Conservation (phyloP, 2,888 invertebrate genomes). For the Amorpha juglandis region DNA sequence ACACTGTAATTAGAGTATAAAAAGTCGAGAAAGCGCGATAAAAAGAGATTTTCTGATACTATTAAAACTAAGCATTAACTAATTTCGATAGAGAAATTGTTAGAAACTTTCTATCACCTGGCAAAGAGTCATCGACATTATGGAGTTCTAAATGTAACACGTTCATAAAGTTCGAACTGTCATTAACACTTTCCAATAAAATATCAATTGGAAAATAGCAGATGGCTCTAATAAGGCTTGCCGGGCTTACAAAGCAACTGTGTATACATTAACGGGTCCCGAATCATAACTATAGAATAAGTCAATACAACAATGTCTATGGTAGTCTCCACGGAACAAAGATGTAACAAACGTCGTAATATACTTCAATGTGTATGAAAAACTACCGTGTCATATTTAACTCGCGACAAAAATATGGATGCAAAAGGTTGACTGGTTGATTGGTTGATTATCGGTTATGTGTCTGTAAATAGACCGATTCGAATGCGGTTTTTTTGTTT, state of each 20-base stretch:
- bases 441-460: no score
- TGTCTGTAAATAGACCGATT: no score
- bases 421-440: no score
- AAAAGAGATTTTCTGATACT: conserved; percentile 30
- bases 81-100: conserved; percentile 22
- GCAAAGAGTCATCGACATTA: conserved; percentile 18
- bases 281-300: no score
- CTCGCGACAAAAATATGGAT: no score
- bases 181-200: conserved; percentile 24
- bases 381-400: no score
- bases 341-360: no score
- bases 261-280: no score
- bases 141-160: conserved; percentile 18
- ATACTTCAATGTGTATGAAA: no score
- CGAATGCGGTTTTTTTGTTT: no score
- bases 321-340: no score
- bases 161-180: conserved; percentile 17
- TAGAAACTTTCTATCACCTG: conserved; percentile 22
- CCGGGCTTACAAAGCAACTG: background rate
- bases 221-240: conserved; percentile 31
- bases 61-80: conserved; percentile 30
- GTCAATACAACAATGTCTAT: no score
- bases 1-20: background rate
- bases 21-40: background rate
- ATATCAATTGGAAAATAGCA: conserved; percentile 18